Percentiles rank a stretch among this genome's conserved stretches.
These are phyloP conservation scores for Battus philenor DNA, from an alignment of 1,140 invertebrate species.

Conservation along the genomic window DNA sequence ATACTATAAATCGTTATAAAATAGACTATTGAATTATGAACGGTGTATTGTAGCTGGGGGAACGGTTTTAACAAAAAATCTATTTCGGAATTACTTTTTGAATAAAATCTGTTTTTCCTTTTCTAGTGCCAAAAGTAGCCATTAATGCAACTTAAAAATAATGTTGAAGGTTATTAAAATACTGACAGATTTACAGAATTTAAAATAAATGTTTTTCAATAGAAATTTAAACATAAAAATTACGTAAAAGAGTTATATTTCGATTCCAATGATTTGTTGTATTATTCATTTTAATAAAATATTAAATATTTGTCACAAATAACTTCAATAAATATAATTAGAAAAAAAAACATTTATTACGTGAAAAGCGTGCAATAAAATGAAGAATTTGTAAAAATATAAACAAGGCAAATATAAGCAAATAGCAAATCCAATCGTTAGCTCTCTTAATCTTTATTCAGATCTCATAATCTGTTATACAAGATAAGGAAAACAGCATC, in stretches of 20 bases:
- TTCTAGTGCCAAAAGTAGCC: conserved; percentile 53
- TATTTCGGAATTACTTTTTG: conserved; percentile 47
- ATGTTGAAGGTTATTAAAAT: conserved; percentile 44
- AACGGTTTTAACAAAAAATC: conserved; percentile 45
- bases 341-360: conserved; percentile 13
- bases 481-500: conserved; percentile 9
- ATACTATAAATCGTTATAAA: conserved; percentile 72
- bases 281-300: too few relatives aligned
- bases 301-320: not conserved
- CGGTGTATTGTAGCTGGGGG: conserved; percentile 47
- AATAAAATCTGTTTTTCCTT: conserved; percentile 35
- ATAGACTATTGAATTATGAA: conserved; percentile 58
- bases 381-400: too few relatives aligned
- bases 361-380: not conserved
- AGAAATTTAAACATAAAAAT: too few relatives aligned
- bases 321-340: not conserved
- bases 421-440: conserved; percentile 19
- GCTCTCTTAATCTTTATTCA: conserved; percentile 36
- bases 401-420: too few relatives aligned
- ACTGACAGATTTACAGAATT: too few relatives aligned
- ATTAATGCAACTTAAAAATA: conserved; percentile 58
- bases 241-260: too few relatives aligned
- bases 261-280: too few relatives aligned
- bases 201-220: too few relatives aligned
- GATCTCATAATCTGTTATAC: conserved; percentile 15